These are phyloP conservation scores for Bombus pyrosoma DNA, from an alignment of 1,140 invertebrate species.

Conservation along the genomic window DNA sequence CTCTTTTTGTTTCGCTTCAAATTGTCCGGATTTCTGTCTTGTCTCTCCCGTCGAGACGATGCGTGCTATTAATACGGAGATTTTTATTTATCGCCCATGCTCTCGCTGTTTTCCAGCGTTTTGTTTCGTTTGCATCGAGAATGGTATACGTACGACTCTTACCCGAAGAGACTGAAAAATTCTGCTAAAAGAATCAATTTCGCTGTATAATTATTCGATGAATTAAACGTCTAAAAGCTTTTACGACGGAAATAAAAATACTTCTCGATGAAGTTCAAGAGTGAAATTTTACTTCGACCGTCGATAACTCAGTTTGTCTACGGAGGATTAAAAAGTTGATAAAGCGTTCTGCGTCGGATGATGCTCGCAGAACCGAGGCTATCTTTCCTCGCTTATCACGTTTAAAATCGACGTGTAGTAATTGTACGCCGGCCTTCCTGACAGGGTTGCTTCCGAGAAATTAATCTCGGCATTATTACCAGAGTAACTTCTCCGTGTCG, in stretches of 20 bases:
- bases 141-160: too few relatives aligned
- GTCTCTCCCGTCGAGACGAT: neutral
- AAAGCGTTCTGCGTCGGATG: neutral
- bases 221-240: too few relatives aligned
- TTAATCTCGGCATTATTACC: too few relatives aligned
- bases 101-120: neutral
- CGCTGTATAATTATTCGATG: too few relatives aligned
- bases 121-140: neutral
- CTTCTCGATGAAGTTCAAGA: too few relatives aligned
- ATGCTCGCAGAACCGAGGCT: neutral
- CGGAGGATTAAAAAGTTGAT: neutral
- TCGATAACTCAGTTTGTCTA: too few relatives aligned
- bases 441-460: too few relatives aligned
- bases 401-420: conserved; percentile 26
- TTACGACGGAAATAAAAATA: too few relatives aligned
- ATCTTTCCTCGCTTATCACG: neutral
- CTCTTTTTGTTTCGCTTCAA: neutral
- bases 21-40: conserved; percentile 3
- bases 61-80: conserved; percentile 13
- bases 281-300: too few relatives aligned
- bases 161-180: too few relatives aligned
- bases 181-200: too few relatives aligned
- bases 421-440: conserved; percentile 42
- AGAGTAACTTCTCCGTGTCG: conserved; percentile 18
- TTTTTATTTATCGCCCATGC: conserved; percentile 16